Evolutionary conservation across 2,113 vertebrate genomes (phyloP).

Genomic region (Paramormyrops kingsleyae): DNA sequence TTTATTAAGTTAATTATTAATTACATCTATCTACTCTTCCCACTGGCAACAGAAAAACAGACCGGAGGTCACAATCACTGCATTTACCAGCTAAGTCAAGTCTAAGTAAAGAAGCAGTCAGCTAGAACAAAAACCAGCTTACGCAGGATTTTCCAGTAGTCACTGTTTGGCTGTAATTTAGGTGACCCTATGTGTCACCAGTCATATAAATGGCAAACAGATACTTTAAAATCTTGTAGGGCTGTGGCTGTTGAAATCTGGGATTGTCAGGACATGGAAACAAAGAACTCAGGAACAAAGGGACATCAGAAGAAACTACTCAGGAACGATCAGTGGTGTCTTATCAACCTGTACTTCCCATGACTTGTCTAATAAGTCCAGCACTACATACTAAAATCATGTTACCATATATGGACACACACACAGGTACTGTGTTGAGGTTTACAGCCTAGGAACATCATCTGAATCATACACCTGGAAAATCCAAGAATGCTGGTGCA

Average conservation of each 20-base stretch:
- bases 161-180: background rate
- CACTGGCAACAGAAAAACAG: background rate
- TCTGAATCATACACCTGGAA: background rate
- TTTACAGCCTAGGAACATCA: background rate
- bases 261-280: background rate
- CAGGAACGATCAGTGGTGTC: background rate
- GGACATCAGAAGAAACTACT: background rate
- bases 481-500: background rate
- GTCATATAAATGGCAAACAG: background rate
- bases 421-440: background rate
- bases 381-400: background rate
- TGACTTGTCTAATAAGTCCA: background rate
- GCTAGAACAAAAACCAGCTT: background rate
- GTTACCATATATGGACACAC: background rate
- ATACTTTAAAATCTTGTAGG: background rate
- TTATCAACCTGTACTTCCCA: background rate
- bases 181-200: background rate
- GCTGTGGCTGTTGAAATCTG: background rate
- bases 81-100: background rate
- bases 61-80: background rate
- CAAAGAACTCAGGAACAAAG: background rate
- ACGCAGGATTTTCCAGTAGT: background rate
- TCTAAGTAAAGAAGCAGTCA: background rate
- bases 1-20: conserved; percentile 8
- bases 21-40: background rate